Evolutionary conservation across 2,888 invertebrate species (phyloP).

Genomic region (Zaprionus lineosus): DNA sequence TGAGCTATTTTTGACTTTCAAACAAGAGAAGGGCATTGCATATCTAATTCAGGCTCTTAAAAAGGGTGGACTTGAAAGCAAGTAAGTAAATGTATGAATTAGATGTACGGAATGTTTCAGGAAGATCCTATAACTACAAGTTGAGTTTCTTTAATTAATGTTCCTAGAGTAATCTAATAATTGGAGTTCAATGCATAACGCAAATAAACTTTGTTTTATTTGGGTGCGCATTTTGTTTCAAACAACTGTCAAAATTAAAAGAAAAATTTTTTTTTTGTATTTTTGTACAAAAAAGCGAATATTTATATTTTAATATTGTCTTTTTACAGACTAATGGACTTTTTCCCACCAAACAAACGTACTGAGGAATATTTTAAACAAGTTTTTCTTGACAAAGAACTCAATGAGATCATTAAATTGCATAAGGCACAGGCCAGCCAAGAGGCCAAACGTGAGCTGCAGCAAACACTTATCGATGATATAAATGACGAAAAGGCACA

Average conservation of each 20-base stretch:
- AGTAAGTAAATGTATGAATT: constrained; percentile 80
- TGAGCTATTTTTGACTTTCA: constrained; percentile 95
- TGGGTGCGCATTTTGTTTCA: constrained; percentile 74
- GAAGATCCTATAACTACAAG: constrained; percentile 58
- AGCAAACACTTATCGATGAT: constrained; percentile 91
- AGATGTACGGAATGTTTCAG: constrained; percentile 62
- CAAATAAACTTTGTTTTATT: constrained; percentile 72
- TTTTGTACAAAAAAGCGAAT: neutral
- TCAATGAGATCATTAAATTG: constrained; percentile 90
- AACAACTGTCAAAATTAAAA: constrained; percentile 40
- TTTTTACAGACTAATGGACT: constrained; percentile 90
- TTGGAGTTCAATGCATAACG: constrained; percentile 68
- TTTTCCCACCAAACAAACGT: constrained; percentile 96
- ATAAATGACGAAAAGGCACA: constrained; percentile 93
- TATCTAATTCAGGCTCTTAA: constrained; percentile 94
- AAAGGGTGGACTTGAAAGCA: constrained; percentile 91
- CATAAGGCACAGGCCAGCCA: constrained; percentile 93
- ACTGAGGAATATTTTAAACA: constrained; percentile 93
- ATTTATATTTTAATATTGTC: neutral
- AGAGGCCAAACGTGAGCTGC: constrained; percentile 91
- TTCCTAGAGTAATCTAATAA: constrained; percentile 72
- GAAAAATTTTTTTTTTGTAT: neutral
- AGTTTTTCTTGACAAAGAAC: constrained; percentile 90
- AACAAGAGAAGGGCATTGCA: constrained; percentile 93
- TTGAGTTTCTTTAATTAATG: constrained; percentile 80